Evolutionary conservation across 2,113 vertebrate genomes (phyloP).

Genomic region (Carassius auratus): DNA sequence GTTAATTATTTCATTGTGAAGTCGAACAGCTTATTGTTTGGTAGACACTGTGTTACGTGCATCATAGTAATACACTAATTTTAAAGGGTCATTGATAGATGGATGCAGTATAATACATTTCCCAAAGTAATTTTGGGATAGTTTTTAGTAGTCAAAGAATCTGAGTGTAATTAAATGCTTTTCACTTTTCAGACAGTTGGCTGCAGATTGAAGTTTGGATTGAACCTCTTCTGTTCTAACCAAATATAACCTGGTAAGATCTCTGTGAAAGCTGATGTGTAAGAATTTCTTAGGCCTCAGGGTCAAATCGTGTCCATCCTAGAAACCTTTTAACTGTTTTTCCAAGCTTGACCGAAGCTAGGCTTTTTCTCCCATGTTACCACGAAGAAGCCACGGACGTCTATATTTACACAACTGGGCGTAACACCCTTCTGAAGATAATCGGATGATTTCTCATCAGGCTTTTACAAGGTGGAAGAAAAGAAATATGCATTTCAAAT

Average conservation of each 20-base stretch:
- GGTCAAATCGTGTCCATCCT: not conserved
- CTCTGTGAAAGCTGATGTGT: not conserved
- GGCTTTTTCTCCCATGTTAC: not conserved
- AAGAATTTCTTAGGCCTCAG: not conserved
- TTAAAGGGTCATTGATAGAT: not conserved
- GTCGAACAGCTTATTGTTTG: not conserved
- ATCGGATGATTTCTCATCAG: slow-evolving; percentile 33
- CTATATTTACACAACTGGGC: slow-evolving; percentile 39
- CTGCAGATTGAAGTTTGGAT: not conserved
- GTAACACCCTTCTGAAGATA: slow-evolving; percentile 39
- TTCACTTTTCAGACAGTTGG: not conserved
- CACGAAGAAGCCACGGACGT: slow-evolving; percentile 29
- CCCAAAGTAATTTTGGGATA: no score
- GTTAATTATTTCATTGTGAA: no score
- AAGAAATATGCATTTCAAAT: slow-evolving; percentile 6
- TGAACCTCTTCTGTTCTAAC: not conserved
- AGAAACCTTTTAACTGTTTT: not conserved
- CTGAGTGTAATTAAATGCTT: no score
- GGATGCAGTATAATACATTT: not conserved
- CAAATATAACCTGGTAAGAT: not conserved
- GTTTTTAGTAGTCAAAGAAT: no score
- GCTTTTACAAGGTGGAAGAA: slow-evolving; percentile 26
- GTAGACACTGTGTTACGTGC: not conserved
- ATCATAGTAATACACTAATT: not conserved
- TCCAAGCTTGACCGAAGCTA: not conserved